A percentile compares a stretch with the other conserved stretches of the same genome.
Evolutionary conservation across 1,140 invertebrate genomes (phyloP).

Genomic region (Trissolcus basalis): DNA sequence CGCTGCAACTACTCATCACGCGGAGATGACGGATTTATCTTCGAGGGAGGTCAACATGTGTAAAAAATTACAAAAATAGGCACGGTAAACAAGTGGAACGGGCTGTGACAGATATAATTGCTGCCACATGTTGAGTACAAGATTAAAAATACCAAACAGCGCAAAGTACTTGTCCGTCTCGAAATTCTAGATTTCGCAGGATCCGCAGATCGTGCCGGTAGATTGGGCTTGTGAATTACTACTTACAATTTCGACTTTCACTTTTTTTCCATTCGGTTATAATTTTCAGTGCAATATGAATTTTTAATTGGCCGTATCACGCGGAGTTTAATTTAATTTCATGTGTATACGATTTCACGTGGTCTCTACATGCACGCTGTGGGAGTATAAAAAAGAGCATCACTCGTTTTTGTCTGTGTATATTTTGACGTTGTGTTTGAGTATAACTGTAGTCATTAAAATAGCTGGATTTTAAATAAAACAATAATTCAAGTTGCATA

Average conservation of each 20-base stretch:
- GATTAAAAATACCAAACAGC: conserved; percentile 49
- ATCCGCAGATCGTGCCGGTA: not conserved
- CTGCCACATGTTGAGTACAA: conserved; percentile 49
- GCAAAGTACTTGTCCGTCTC: conserved; percentile 17
- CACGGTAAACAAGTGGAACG: conserved; percentile 46
- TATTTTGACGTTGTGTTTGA: no score
- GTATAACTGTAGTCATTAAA: no score
- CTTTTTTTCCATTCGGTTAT: no score
- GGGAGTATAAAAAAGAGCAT: no score
- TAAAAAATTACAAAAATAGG: conserved; percentile 47
- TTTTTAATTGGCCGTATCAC: no score
- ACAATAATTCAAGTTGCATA: not conserved
- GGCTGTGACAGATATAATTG: conserved; percentile 51
- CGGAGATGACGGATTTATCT: conserved; percentile 48
- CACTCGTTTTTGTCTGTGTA: no score
- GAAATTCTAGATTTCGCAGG: conserved; percentile 9
- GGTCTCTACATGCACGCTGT: no score
- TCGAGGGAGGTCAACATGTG: conserved; percentile 44
- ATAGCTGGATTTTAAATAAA: no score
- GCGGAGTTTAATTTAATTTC: no score
- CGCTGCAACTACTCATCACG: conserved; percentile 40
- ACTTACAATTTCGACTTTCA: no score
- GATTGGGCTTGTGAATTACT: not conserved
- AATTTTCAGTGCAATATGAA: no score
- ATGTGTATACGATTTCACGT: no score